A percentile compares a stretch with the other conserved stretches of the same genome.
Conservation (phyloP, 2,113 vertebrate species). For the Pachypanchax playfairii region DNA sequence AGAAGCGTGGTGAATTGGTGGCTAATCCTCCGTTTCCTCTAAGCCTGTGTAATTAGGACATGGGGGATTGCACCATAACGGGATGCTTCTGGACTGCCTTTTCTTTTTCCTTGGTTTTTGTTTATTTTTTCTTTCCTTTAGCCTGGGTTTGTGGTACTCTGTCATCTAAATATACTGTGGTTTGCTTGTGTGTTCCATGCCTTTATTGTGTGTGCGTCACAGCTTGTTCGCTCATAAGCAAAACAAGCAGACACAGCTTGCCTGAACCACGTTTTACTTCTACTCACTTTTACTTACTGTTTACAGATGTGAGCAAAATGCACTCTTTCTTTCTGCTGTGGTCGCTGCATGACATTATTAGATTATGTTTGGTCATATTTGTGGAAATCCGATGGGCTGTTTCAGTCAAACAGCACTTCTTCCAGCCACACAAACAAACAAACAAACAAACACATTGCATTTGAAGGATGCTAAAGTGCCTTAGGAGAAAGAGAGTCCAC, state of each 20-base stretch:
- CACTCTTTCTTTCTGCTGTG: slow-evolving; percentile 21
- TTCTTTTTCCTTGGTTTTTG: slow-evolving; percentile 41
- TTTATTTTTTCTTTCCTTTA: slow-evolving; percentile 62
- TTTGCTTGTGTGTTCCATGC: slow-evolving; percentile 17
- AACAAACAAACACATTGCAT: slow-evolving; percentile 18
- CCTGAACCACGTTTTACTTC: slow-evolving; percentile 35
- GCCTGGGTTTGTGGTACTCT: slow-evolving; percentile 57
- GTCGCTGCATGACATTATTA: slow-evolving; percentile 38
- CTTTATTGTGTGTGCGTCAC: slow-evolving; percentile 35
- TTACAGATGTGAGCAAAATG: slow-evolving; percentile 42
- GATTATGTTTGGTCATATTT: slow-evolving; percentile 47
- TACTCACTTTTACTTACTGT: slow-evolving; percentile 33
- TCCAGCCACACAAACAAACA: slow-evolving; percentile 11
- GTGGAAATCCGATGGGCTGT: slow-evolving; percentile 44
- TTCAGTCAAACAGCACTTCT: slow-evolving; percentile 35
- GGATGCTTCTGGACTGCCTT: slow-evolving; percentile 69
- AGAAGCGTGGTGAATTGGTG: slow-evolving; percentile 75
- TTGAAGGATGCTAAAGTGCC: slow-evolving; percentile 13
- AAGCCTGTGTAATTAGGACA: slow-evolving; percentile 83
- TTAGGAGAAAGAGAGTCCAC: slow-evolving; percentile 16
- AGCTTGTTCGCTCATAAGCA: slow-evolving; percentile 54
- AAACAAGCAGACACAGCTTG: slow-evolving; percentile 64
- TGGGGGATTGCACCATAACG: slow-evolving; percentile 76
- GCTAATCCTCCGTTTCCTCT: slow-evolving; percentile 79
- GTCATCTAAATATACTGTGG: slow-evolving; percentile 71